These are phyloP conservation scores for Mythimna ferrago DNA, from an alignment of 2,888 invertebrate genomes.

Conservation along the genomic window DNA sequence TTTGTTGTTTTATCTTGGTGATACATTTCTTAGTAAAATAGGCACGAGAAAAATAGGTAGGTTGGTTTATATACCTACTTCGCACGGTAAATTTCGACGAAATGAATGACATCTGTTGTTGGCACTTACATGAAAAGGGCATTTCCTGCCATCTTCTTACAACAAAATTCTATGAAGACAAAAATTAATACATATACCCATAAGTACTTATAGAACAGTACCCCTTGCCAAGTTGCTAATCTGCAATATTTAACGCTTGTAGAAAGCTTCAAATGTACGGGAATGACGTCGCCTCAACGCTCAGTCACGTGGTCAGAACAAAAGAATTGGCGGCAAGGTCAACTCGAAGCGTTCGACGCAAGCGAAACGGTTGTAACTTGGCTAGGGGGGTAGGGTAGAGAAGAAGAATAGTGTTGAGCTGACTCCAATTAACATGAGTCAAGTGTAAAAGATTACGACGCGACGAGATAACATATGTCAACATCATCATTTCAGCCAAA, in stretches of 20 bases:
- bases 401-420: not conserved
- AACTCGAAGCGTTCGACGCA: too few relatives aligned
- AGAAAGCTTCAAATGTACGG: too few relatives aligned
- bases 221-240: too few relatives aligned
- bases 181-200: not conserved
- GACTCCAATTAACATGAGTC: not conserved
- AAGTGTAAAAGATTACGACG: not conserved
- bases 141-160: constrained; percentile 18
- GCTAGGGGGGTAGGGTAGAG: not conserved
- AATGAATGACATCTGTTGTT: constrained; percentile 13
- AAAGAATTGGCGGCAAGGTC: too few relatives aligned
- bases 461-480: not conserved
- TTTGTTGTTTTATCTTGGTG: constrained; percentile 16
- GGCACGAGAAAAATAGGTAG: not conserved
- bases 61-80: not conserved
- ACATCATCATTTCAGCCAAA: too few relatives aligned
- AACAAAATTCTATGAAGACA: not conserved
- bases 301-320: too few relatives aligned
- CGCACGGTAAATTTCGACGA: not conserved
- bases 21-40: constrained; percentile 19
- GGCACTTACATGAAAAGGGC: not conserved
- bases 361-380: too few relatives aligned
- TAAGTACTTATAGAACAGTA: too few relatives aligned
- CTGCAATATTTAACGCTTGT: too few relatives aligned
- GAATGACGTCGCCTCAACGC: too few relatives aligned